Percentiles rank a stretch among this genome's conserved stretches.
Evolutionary conservation across 92 coral and sea anemone genomes (phyloP).

Genomic region (Siderastrea siderea): DNA sequence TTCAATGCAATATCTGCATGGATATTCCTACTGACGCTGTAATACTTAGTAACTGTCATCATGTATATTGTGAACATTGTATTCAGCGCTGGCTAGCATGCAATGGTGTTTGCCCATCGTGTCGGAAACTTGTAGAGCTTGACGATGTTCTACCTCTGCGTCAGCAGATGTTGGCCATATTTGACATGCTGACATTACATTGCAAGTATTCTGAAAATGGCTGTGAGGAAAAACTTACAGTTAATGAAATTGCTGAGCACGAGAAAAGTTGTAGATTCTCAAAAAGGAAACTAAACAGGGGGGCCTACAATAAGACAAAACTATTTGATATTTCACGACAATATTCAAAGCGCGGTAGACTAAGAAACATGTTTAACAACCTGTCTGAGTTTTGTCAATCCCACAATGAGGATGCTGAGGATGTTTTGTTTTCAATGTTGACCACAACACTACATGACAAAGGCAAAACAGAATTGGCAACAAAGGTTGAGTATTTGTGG

Average conservation of each 20-base stretch:
- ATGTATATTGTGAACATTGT: constrained; percentile 41
- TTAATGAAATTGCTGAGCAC: background rate
- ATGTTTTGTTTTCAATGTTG: constrained; percentile 43
- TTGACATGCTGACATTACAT: constrained; percentile 24
- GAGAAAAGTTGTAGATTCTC: constrained; percentile 26
- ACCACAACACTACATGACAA: constrained; percentile 11
- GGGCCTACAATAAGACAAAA: constrained; percentile 38
- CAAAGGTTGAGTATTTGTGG: constrained; percentile 29
- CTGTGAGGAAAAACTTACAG: constrained; percentile 18
- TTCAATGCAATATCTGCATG: constrained; percentile 37
- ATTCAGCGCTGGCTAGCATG: constrained; percentile 22
- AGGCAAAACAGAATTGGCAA: constrained; percentile 26
- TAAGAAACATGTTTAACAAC: constrained; percentile 12
- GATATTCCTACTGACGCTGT: constrained; percentile 31
- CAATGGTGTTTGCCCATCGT: constrained; percentile 52
- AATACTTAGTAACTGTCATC: constrained; percentile 35
- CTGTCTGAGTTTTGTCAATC: constrained; percentile 28
- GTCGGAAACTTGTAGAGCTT: constrained; percentile 20
- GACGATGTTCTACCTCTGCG: constrained; percentile 26
- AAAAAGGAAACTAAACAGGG: constrained; percentile 32
- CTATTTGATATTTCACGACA: constrained; percentile 44
- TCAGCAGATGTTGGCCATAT: constrained; percentile 37
- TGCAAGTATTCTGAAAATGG: constrained; percentile 45
- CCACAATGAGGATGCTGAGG: constrained; percentile 33
- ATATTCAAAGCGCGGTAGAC: constrained; percentile 23